Base-by-base conservation (phyloP, 2,888 invertebrate genomes). In the Strigamia maritima region DNA sequence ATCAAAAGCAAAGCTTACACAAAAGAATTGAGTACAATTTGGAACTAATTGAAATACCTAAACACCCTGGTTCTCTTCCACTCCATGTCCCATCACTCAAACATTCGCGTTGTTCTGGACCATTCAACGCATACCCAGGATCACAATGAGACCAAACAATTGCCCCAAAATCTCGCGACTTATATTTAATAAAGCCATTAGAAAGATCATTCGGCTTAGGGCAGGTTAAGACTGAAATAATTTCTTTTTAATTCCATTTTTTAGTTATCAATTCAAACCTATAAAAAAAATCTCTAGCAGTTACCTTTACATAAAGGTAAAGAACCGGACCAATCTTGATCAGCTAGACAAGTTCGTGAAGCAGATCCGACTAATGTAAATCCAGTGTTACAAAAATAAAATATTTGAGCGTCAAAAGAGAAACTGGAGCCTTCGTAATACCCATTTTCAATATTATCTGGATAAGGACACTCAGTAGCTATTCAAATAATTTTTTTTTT, bases 301-400 rank as follows among this genome's bases (percentile, higher is more conserved):
- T 12, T 60, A 60, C 60, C 60, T 60, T 60, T 60, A 60, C 60
- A 60, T 60, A 60, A 19, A 60, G 60, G 60, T 19, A 60, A 60
- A 19, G 60, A 60, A 4, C 60, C 60, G 8, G 60, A 60, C 60
- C 60, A 60, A 10, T 60, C 60, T 19, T 60, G 60, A 19, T 60
- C 60, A 24, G 60, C 60, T 60, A 60, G 19, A 60, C 60, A 60
- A 19, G 60, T 60, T 1, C 60, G 60, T 60, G 60, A 19, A 3
- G 60, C 10, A 60, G 60, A 60, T 10, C 60, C 60, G 60, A 60
- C 60, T 60, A 60, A 19, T 16, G 60, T 60, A 60, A 60, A 60
- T n/a, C 60, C 60, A 16, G 60, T 6, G 24, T 60, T 60, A n/a
- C 60, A 60, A n/a, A 16, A 24, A 60, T 60, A 60, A 60, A 19